phyloP scores from a whole-genome alignment of 2,888 invertebrate genomes.

The Rutpela maculata region DNA sequence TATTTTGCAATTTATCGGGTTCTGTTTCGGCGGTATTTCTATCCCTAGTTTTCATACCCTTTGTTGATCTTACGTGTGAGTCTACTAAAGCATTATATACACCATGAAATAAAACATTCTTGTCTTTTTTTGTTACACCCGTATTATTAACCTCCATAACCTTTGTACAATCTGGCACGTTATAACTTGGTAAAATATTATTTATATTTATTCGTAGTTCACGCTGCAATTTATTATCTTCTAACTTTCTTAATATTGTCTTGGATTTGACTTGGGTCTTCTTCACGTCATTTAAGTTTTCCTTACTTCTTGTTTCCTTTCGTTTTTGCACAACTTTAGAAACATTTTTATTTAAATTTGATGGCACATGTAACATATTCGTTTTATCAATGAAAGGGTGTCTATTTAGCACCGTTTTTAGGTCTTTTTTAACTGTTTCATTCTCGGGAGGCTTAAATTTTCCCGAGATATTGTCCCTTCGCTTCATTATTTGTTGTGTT shows the following conservation, averaged over 20 bases:
- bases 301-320: neutral
- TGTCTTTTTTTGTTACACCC: neutral
- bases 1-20: too few species aligned
- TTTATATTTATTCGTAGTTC: neutral
- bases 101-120: neutral
- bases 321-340: neutral
- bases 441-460: neutral
- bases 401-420: neutral
- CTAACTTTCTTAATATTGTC: neutral
- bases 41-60: too few species aligned
- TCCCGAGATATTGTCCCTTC: neutral
- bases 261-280: neutral
- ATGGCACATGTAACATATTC: conserved; percentile 6
- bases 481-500: neutral
- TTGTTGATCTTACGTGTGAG: too few species aligned
- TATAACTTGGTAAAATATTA: neutral
- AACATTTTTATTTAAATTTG: neutral
- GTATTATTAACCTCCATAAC: neutral
- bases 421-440: neutral
- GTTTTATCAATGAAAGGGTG: neutral
- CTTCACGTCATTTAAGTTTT: neutral
- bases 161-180: neutral
- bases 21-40: too few species aligned
- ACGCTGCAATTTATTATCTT: neutral
- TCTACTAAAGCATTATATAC: too few species aligned